Conservation (phyloP, 2,888 invertebrate species). For the Zygothrica quintamaculata region DNA sequence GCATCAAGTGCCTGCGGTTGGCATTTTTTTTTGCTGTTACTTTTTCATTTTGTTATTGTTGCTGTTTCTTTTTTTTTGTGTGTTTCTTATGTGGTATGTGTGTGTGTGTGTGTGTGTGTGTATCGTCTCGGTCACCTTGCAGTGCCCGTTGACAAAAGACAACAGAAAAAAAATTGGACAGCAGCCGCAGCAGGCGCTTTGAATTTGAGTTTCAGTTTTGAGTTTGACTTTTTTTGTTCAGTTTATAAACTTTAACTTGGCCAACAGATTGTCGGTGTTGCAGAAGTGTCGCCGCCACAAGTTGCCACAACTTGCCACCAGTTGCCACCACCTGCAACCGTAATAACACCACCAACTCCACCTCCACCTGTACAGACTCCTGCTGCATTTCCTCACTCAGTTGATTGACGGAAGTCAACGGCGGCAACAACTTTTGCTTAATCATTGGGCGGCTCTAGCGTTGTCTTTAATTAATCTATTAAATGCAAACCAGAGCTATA, state of each 20-base stretch:
- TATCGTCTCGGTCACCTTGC: slow-evolving; percentile 44
- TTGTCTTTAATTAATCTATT: slow-evolving; percentile 78
- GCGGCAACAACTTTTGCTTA: slow-evolving; percentile 76
- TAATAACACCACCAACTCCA: slow-evolving; percentile 11
- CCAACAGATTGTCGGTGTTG: slow-evolving; percentile 49
- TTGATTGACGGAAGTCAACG: slow-evolving; percentile 75
- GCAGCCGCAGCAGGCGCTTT: slow-evolving; percentile 62
- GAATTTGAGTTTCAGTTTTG: slow-evolving; percentile 38
- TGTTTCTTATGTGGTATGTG: slow-evolving; percentile 33
- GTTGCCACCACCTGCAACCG: not conserved
- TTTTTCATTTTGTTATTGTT: slow-evolving; percentile 2
- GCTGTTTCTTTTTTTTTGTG: slow-evolving; percentile 10
- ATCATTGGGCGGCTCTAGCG: slow-evolving; percentile 75
- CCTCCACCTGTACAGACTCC: not conserved
- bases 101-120: slow-evolving; percentile 31
- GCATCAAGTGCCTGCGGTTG: slow-evolving; percentile 75
- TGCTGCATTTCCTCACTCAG: slow-evolving; percentile 33
- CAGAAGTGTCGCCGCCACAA: slow-evolving; percentile 58
- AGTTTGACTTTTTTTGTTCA: slow-evolving; percentile 42
- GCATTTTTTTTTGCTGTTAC: slow-evolving; percentile 30
- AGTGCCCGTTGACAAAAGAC: slow-evolving; percentile 56
- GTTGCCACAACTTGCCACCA: slow-evolving; percentile 19
- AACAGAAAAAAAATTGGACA: slow-evolving; percentile 50
- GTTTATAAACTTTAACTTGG: slow-evolving; percentile 66
- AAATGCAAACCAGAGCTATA: slow-evolving; percentile 71